Evolutionary conservation across 2,113 vertebrate genomes (phyloP), one percentile per base, ranked within the genome.

Genomic region (Zosterops hypoxanthus): DNA sequence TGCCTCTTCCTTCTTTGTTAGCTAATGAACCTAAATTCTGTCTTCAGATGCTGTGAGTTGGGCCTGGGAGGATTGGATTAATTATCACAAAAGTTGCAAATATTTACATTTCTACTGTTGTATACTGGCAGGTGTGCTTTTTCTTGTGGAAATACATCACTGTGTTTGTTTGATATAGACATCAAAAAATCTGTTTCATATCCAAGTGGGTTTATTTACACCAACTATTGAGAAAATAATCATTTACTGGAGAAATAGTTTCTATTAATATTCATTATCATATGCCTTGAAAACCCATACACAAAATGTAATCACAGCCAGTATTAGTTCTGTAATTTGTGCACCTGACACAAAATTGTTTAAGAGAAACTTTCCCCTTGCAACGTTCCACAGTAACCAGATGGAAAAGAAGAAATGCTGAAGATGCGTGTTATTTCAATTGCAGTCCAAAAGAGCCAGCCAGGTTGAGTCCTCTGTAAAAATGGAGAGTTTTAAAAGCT

Each of bases 231-330:
- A 93, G 75, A 96, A 95, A 95, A 96, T 82, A 95, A 80, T 80
- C 0, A 91, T 91, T 95, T 92, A 79, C 41, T 0, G 0, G 55
- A 86, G 47, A 95, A 95, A 80, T 70, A 69, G 34, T 88, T 92
- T 91, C 50, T 89, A 86, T 90, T 95, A 95, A 91, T 94, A 95
- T 93, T 92, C 55, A 88, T 94, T 95, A 86, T 95, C 71, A 77
- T 93, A 91, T 65, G 90, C 63, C 87, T 88, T 59, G 71, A 93
- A 92, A 95, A 81, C 64, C 31, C 59, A 39, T 85, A 46, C 20
- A 70, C 9, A 60, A 85, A 91, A 61, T 88, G 46, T 73, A 94
- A 90, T 83, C 90, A 86, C 68, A 77, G 60, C 19, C 52, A 70
- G 14, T 46, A 90, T 92, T 95, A 79, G 41, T 57, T 91, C 73